phyloP scores from a whole-genome alignment of 1,140 invertebrate species.

The Aricia agestis region DNA sequence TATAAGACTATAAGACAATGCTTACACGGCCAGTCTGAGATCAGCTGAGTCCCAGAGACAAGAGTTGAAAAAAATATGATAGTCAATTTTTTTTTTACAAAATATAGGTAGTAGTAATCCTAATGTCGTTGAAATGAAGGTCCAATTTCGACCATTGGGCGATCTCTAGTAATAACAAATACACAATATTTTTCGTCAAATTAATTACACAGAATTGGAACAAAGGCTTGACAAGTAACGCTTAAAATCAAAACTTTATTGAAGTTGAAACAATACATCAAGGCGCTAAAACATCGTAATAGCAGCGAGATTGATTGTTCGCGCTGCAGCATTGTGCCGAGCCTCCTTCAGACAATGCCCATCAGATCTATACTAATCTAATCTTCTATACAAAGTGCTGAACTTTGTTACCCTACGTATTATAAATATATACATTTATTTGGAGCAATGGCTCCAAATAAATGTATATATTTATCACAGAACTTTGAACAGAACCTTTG shows the following conservation, averaged over 20 bases:
- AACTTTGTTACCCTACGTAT: background rate
- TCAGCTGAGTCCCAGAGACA: no score
- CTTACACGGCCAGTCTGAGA: no score
- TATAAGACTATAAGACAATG: no score
- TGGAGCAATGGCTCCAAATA: no score
- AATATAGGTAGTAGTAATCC: no score
- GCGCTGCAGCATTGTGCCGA: constrained; percentile 58
- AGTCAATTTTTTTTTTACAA: no score
- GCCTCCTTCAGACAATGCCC: constrained; percentile 45
- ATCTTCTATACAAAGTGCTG: constrained; percentile 32
- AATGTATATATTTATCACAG: no score
- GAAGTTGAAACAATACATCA: constrained; percentile 74
- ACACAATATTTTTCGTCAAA: constrained; percentile 66
- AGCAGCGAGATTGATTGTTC: constrained; percentile 71
- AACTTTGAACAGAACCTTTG: no score
- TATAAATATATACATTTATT: background rate
- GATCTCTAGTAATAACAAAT: constrained; percentile 40
- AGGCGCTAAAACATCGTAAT: constrained; percentile 74
- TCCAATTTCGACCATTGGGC: no score
- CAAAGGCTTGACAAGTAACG: constrained; percentile 63
- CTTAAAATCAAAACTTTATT: constrained; percentile 75
- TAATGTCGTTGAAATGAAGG: no score
- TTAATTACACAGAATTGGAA: constrained; percentile 48
- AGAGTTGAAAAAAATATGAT: no score
- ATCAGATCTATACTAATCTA: constrained; percentile 52